Percentiles rank a stretch among this genome's conserved stretches.
phyloP scores from a whole-genome alignment of 1,140 invertebrate species.

The Trichomalopsis sarcophagae region DNA sequence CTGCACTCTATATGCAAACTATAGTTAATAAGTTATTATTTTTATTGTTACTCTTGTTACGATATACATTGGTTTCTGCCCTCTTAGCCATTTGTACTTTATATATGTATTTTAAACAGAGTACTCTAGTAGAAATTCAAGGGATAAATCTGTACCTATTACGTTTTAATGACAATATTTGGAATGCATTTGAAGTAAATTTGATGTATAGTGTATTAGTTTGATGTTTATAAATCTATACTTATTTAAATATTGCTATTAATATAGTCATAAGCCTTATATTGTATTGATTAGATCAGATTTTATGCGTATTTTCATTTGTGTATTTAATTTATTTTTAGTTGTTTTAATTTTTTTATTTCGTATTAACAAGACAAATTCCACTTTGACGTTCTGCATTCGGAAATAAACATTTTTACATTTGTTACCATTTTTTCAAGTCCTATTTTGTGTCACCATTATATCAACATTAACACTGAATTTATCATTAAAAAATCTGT shows the following conservation, averaged over 20 bases:
- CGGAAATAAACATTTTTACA: too few species aligned
- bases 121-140: slow-evolving; percentile 29
- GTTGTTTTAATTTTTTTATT: neutral
- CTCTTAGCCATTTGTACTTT: neutral
- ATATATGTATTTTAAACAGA: slow-evolving; percentile 28
- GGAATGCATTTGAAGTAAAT: neutral
- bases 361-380: neutral
- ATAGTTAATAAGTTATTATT: slow-evolving; percentile 34
- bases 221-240: neutral
- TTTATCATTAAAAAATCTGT: too few species aligned
- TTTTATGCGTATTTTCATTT: neutral
- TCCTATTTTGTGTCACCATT: too few species aligned
- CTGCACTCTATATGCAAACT: slow-evolving; percentile 39
- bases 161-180: neutral
- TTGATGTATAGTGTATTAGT: slow-evolving; percentile 23
- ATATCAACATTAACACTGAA: too few species aligned
- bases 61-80: slow-evolving; percentile 32
- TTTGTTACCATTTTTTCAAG: too few species aligned
- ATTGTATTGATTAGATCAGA: too few species aligned
- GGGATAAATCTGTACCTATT: neutral
- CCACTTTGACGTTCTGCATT: neutral
- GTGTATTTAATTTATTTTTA: neutral
- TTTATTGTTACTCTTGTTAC: neutral
- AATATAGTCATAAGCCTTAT: too few species aligned
- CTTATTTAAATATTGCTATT: neutral